Percentiles rank a stretch among this genome's conserved stretches.
These are phyloP conservation scores for Microplitis mediator DNA, from an alignment of 1,140 invertebrate genomes.

Conservation along the genomic window DNA sequence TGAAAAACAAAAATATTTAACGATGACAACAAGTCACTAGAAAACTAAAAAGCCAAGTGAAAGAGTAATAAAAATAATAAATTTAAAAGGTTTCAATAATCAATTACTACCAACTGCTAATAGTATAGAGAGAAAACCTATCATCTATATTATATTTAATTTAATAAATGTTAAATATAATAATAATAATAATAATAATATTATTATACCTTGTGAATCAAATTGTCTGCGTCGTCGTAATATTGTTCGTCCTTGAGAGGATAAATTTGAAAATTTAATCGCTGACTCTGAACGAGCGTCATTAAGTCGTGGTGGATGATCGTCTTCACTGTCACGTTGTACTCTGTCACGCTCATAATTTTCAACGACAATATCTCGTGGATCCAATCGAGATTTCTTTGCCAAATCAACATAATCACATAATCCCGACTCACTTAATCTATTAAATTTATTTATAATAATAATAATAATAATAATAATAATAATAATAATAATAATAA, in stretches of 20 bases:
- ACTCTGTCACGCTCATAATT: slow-evolving; percentile 47
- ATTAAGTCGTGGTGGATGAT: slow-evolving; percentile 54
- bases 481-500: too few species aligned
- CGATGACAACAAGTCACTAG: background rate
- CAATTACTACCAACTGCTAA: slow-evolving; percentile 34
- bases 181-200: background rate
- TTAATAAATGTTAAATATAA: background rate
- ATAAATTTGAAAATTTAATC: slow-evolving; percentile 39
- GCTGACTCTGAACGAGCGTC: slow-evolving; percentile 49
- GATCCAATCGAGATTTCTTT: slow-evolving; percentile 53
- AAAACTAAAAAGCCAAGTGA: background rate
- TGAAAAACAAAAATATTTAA: background rate
- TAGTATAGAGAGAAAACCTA: background rate
- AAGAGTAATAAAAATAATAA: background rate
- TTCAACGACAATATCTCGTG: slow-evolving; percentile 41
- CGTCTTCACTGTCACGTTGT: slow-evolving; percentile 53
- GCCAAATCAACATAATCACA: slow-evolving; percentile 53
- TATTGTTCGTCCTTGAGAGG: slow-evolving; percentile 54
- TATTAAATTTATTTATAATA: slow-evolving; percentile 20
- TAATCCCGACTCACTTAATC: slow-evolving; percentile 56
- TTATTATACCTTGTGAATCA: slow-evolving; percentile 55
- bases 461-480: too few species aligned
- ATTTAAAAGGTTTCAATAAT: slow-evolving; percentile 50
- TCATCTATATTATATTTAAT: background rate
- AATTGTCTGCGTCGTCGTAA: slow-evolving; percentile 56